Base-by-base conservation (phyloP, 2,797 vertebrate species). In the Cuculus canorus region DNA sequence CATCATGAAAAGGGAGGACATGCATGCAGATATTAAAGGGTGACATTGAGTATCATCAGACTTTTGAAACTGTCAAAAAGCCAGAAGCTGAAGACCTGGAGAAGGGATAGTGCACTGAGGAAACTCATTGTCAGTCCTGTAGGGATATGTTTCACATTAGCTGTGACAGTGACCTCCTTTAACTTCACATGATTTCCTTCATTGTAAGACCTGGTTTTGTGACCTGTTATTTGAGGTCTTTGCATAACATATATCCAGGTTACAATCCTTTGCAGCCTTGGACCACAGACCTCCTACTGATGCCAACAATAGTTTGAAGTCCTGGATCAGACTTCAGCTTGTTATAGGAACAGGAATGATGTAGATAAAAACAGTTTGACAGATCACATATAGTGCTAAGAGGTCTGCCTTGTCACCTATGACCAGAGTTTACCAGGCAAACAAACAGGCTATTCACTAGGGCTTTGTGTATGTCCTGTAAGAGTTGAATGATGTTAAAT, bases 381-480 rank as follows among this genome's bases (percentile, higher is more conserved):
- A 48, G 5, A 21, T 60, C 25, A 23, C 17, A 17, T 47, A 37
- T 5, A 59, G 17, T 52, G 86, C 41, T 57, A 43, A 79, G 28
- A 39, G 22, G 57, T 57, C 17, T 22, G 8, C 83, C 53, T 60
- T 32, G 17, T 56, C 41, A 57, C 2, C 3, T 68, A 78, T 66
- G n/a, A 68, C 11, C 54, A 3, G 24, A 27, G 11, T 25, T 81
- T 71, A 41, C 14, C 30, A 50, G 25, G 35, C 24, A 82, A 86
- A 53, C 17, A 60, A 33, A 18, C 37, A 37, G 35, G 15, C 28
- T 57, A 82, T 14, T 70, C 17, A 27, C 18, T 56, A 83, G 39
- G 79, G 21, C 10, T 30, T 6, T 1, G 0, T 25, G 1, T 65
- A 9, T 39, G 10, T 65, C 23, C 30, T 5, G 0, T 78, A 53